A percentile compares a stretch with the other conserved stretches of the same genome.
phyloP scores from a whole-genome alignment of 2,797 vertebrate genomes.

The Hydrolagus colliei region DNA sequence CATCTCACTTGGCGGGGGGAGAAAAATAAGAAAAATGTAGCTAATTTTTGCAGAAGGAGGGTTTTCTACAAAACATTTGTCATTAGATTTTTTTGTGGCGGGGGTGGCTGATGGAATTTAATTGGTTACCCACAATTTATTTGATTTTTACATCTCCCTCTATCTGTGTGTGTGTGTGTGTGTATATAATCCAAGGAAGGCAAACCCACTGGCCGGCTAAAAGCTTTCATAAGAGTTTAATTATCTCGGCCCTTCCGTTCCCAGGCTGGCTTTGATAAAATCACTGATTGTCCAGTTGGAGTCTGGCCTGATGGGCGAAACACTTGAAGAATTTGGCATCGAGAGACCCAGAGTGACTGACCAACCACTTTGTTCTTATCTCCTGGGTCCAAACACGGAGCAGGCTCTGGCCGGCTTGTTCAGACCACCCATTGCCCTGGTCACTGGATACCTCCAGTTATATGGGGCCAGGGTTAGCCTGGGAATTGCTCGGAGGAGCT shows the following conservation, averaged over 20 bases:
- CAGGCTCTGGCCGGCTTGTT: background rate
- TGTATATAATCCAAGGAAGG: no score
- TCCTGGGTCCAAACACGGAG: slow-evolving; percentile 9
- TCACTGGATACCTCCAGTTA: slow-evolving; percentile 30
- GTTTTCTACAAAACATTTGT: no score
- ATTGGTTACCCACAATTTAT: no score
- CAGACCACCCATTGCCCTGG: slow-evolving; percentile 20
- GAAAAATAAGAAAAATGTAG: no score
- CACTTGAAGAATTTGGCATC: slow-evolving; percentile 25
- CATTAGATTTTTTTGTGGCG: no score
- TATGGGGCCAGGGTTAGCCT: slow-evolving; percentile 9
- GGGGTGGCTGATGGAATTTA: no score
- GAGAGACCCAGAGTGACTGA: slow-evolving; percentile 8
- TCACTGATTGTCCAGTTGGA: slow-evolving; percentile 11
- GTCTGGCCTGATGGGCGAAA: slow-evolving; percentile 19
- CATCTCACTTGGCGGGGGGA: no score
- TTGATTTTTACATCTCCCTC: no score
- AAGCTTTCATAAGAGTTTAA: slow-evolving; percentile 24
- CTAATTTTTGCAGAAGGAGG: no score
- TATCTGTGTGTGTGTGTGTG: no score
- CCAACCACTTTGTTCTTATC: slow-evolving; percentile 29
- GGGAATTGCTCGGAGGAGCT: slow-evolving; percentile 13
- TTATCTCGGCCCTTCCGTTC: slow-evolving; percentile 23
- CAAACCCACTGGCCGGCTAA: no score
- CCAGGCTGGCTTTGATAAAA: slow-evolving; percentile 28